Base-by-base conservation (phyloP, 2,888 invertebrate genomes). In the Plebejus argus region DNA sequence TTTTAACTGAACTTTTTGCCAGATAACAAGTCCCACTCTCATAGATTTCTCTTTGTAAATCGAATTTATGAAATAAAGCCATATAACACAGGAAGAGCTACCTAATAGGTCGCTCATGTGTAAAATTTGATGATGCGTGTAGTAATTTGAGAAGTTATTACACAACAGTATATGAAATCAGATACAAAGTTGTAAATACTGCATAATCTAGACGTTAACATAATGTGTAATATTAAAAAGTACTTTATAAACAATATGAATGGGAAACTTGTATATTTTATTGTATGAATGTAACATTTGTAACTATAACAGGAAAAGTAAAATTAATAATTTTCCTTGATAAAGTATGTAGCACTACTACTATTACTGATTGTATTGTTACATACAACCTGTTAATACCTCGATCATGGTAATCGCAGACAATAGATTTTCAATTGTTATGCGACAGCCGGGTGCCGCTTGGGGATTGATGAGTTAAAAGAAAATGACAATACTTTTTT, bases 51-150 rank as follows among this genome's bases (percentile, higher is more conserved):
- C 61, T 61, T 28, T 66, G 33, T 66, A 15, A 3, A 15, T 6
- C 28, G 6, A 18, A 15, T 15, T 28, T 33, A 15, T 20, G 20
- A 6, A 28, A 74, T 74, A 53, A 74, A 74, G 74, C 53, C 74
- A 53, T 74, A 74, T 53, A 49, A 49, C 49, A 49, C 39, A 74
- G 72, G 72, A 45, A 23, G 23, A 39, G 53, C 49, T 74, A 33
- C 70, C 70, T 45, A 35, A 71, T 53, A 23, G 18, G 20, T 12
- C 72, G 1, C 2, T 74, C 74, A 74, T 74, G 53, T 74, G 53
- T 74, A 74, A 74, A 74, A 74, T 18, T 28, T 74, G 28, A 74
- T 74, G 49, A 74, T 74, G 74, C 74, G 8, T 74, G 74, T 28
- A 53, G 74, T 74, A 49, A 74, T 53, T 28, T 49, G 74, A 53